Evolutionary conservation across 1,140 invertebrate species (phyloP).

Genomic region (Pseudachorutes palmiensis): DNA sequence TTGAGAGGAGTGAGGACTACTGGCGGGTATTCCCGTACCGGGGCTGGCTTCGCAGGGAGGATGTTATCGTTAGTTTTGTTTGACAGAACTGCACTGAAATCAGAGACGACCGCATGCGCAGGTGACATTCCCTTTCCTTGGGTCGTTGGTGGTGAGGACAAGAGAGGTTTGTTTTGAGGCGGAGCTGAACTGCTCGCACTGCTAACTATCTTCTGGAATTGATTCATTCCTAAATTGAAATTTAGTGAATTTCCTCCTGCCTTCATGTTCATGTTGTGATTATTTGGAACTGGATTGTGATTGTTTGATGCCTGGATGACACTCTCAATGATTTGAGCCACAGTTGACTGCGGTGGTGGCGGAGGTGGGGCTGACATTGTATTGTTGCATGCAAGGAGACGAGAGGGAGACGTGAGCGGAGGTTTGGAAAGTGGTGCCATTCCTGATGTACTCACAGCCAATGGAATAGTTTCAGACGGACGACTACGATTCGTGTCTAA

Average conservation of each 20-base stretch:
- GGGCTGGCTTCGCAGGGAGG: slow-evolving; percentile 7
- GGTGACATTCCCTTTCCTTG: neutral
- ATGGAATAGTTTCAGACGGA: neutral
- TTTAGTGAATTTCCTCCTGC: too few species aligned
- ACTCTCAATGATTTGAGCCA: slow-evolving; percentile 38
- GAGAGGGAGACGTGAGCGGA: slow-evolving; percentile 33
- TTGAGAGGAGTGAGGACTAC: neutral
- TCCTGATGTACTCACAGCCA: neutral
- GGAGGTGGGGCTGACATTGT: slow-evolving; percentile 22
- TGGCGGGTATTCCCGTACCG: neutral
- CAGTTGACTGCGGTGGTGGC: slow-evolving; percentile 30
- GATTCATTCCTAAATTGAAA: neutral
- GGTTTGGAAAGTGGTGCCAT: slow-evolving; percentile 37
- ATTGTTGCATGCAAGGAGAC: slow-evolving; percentile 22
- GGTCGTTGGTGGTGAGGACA: neutral
- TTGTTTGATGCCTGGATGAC: slow-evolving; percentile 33
- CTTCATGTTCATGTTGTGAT: neutral
- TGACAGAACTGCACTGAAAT: slow-evolving; percentile 30
- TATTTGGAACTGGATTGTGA: slow-evolving; percentile 16
- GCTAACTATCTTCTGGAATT: neutral
- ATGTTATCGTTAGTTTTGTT: slow-evolving; percentile 37
- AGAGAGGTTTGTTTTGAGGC: neutral
- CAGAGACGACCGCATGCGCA: neutral
- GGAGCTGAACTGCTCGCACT: neutral
- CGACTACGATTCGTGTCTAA: neutral